These are phyloP conservation scores for Pseudonaja textilis DNA, from an alignment of 2,113 vertebrate species.

Conservation along the genomic window DNA sequence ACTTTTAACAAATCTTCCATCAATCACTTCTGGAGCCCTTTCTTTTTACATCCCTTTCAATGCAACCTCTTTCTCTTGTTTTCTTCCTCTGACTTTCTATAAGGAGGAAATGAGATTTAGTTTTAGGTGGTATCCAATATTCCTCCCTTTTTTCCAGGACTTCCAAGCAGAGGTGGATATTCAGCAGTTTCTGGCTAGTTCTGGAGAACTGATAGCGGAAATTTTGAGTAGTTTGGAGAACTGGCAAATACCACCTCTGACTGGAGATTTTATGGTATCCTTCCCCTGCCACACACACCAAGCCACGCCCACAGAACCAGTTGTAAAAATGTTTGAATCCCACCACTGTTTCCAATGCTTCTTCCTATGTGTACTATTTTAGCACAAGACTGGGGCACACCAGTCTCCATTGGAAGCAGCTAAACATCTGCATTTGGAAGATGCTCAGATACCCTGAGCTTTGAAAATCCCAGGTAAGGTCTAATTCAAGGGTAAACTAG, in stretches of 20 bases:
- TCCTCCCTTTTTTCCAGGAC: neutral
- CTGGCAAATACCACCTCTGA: too few species aligned
- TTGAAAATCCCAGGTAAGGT: neutral
- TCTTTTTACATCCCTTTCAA: neutral
- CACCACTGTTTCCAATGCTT: neutral
- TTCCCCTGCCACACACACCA: too few species aligned
- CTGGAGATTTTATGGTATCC: too few species aligned
- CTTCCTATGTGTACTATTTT: neutral
- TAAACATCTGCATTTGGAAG: neutral
- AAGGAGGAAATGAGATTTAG: neutral
- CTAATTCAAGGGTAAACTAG: neutral
- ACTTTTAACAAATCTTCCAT: neutral
- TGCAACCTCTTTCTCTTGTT: neutral
- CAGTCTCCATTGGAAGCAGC: neutral
- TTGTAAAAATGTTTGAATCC: too few species aligned
- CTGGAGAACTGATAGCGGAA: too few species aligned
- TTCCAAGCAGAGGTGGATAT: neutral
- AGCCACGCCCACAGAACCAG: too few species aligned
- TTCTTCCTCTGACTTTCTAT: neutral
- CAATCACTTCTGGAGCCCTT: too few species aligned
- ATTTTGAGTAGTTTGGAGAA: too few species aligned
- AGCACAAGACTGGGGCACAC: neutral
- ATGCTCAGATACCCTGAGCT: neutral
- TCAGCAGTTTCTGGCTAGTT: too few species aligned
- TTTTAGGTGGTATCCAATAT: neutral